phyloP scores from a whole-genome alignment of 2,797 vertebrate genomes.

The Sylvilagus floridanus region DNA sequence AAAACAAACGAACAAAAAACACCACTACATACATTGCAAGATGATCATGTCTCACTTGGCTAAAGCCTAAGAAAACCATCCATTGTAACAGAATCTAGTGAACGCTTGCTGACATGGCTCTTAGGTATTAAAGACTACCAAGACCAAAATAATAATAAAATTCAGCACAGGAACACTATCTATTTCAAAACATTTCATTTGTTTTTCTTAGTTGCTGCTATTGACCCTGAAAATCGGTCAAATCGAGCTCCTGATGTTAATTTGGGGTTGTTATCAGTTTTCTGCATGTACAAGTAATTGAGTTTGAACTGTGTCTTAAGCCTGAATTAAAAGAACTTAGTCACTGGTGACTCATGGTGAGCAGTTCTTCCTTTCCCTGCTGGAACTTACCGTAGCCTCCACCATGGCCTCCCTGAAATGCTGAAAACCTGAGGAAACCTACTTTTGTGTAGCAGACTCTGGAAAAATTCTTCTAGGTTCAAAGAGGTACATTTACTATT shows the following conservation, averaged over 20 bases:
- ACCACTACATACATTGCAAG: not conserved
- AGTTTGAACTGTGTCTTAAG: conserved; percentile 74
- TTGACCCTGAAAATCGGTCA: conserved; percentile 69
- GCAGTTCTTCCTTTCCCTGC: conserved; percentile 63
- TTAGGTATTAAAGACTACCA: not conserved
- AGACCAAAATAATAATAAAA: conserved; percentile 47
- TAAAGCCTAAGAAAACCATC: conserved; percentile 40
- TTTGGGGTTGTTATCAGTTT: conserved; percentile 71
- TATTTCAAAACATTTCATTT: conserved; percentile 32
- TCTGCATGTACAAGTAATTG: conserved; percentile 61
- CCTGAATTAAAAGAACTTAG: conserved; percentile 84
- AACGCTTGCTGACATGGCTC: not conserved
- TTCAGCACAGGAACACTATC: not conserved
- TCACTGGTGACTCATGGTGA: conserved; percentile 85
- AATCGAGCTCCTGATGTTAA: conserved; percentile 72
- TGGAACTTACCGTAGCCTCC: conserved; percentile 7
- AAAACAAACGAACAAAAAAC: not conserved
- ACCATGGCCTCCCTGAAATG: conserved; percentile 23
- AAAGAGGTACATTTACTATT: not conserved
- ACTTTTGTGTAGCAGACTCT: conserved; percentile 4
- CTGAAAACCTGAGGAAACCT: not conserved
- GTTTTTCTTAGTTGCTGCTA: conserved; percentile 50
- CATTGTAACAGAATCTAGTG: not conserved
- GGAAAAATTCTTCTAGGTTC: conserved; percentile 5
- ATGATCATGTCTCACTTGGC: not conserved